A percentile compares a stretch with the other conserved stretches of the same genome.
Evolutionary conservation across 1,140 invertebrate species (phyloP).

Genomic region (Xylocopa sonorina): DNA sequence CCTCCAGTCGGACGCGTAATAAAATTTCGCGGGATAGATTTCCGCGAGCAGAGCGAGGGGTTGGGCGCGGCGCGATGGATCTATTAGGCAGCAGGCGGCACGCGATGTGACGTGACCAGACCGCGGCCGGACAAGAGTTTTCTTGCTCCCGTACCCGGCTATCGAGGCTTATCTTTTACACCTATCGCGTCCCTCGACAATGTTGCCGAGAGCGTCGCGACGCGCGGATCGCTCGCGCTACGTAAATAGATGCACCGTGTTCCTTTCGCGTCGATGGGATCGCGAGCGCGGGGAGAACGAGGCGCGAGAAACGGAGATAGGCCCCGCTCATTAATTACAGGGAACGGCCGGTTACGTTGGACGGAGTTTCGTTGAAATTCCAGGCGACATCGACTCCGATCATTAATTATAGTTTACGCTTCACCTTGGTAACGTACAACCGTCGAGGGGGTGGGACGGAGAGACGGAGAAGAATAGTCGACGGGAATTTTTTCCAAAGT

Average conservation of each 20-base stretch:
- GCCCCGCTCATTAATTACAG: slow-evolving; percentile 19
- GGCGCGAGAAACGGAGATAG: no score
- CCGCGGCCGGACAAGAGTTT: slow-evolving; percentile 43
- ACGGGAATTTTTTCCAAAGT: not conserved
- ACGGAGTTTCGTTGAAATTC: not conserved
- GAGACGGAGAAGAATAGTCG: no score
- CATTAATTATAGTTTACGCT: not conserved
- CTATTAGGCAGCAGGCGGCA: slow-evolving; percentile 39
- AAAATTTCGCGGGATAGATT: slow-evolving; percentile 49
- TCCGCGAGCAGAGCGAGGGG: not conserved
- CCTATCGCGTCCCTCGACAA: slow-evolving; percentile 48
- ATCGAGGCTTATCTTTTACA: slow-evolving; percentile 50
- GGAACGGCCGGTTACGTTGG: not conserved
- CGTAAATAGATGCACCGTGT: not conserved
- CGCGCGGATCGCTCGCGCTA: not conserved
- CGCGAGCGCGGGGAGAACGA: not conserved
- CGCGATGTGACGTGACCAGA: slow-evolving; percentile 61
- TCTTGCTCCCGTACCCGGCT: slow-evolving; percentile 34
- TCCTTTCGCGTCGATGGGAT: slow-evolving; percentile 4
- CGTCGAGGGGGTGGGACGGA: no score
- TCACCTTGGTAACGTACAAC: no score
- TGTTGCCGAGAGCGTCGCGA: not conserved
- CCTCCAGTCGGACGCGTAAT: slow-evolving; percentile 19
- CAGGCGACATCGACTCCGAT: not conserved
- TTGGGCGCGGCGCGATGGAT: slow-evolving; percentile 42